Conservation (phyloP, 2,113 vertebrate species). For the Procavia capensis region DNA sequence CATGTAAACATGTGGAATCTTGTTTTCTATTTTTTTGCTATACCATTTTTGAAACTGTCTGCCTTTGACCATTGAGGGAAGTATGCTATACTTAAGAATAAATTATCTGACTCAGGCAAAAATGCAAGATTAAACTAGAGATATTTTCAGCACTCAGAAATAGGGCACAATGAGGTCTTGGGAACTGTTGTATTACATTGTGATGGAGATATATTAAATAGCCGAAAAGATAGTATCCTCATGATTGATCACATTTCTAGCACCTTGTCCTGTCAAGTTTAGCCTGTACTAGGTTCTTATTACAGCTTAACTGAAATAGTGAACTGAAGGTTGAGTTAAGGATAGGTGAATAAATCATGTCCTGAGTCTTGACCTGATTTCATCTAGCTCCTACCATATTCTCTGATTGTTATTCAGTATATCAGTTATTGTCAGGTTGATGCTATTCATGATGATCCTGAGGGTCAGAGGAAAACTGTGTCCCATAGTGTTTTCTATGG, state of each 20-base stretch:
- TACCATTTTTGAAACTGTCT: slow-evolving; percentile 57
- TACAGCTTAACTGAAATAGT: slow-evolving; percentile 33
- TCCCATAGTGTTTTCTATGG: neutral
- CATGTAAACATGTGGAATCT: neutral
- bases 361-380: neutral
- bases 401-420: neutral
- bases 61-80: slow-evolving; percentile 68
- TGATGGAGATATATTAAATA: neutral
- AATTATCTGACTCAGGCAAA: slow-evolving; percentile 70
- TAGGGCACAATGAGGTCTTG: slow-evolving; percentile 37
- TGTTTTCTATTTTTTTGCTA: slow-evolving; percentile 5
- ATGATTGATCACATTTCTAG: neutral
- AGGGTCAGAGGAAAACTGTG: neutral
- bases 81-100: slow-evolving; percentile 64
- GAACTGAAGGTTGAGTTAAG: neutral
- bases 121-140: slow-evolving; percentile 53
- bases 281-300: neutral
- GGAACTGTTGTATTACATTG: neutral
- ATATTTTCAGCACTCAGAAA: slow-evolving; percentile 64
- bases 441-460: neutral
- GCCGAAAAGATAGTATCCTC: neutral
- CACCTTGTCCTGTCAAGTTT: neutral
- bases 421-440: neutral
- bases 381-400: neutral
- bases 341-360: neutral